Evolutionary conservation across 2,797 vertebrate species (phyloP), one percentile per base, ranked within the genome.

Genomic region (Peromyscus nudipes): DNA sequence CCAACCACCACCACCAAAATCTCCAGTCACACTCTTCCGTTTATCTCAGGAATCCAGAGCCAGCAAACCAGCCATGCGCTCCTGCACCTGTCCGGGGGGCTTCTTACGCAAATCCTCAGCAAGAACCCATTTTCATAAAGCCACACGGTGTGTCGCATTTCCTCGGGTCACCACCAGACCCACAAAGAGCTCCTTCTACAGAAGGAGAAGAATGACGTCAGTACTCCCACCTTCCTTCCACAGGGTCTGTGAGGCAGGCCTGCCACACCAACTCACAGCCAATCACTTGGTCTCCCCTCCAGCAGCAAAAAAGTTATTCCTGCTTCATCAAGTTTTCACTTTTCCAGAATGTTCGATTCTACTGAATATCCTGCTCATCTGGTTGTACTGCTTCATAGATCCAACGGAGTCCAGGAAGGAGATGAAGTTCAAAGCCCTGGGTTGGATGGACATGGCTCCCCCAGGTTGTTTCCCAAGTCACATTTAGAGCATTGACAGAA

Each of bases 311-410:
- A 85, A 37, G 69, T 80, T 87, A 62, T 49, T 89, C n/a, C 40
- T 34, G 60, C 17, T 25, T 76, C 65, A 90, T 75, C 37, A 55
- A 94, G 65, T 62, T 76, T 89, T 60, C 31, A 75, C 46, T 27
- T 43, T 81, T 92, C 87, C 83, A 90, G 76, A 91, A 95, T 67
- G 69, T 92, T 62, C 55, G 4, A n/a, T 29, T 23, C 52, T 25
- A 80, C 34, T 52, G 67, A 40, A 85, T 62, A 40, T 31, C 77
- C 86, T 90, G 29, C 27, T 73, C 37, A 43, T 11, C 87, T 49
- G 81, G 31, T 23, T 79, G 31, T 43, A 55, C 4, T n/a, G 29
- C 60, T 88, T 94, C 71, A 77, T 0, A 96, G 83, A 93, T 73
- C 27, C n/a, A 95, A 73, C 27, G 10, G 34, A 93, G 75, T 55